Evolutionary conservation across 92 coral and sea anemone genomes (phyloP), one percentile per base, ranked within the genome.

Genomic region (Galaxea fascicularis): DNA sequence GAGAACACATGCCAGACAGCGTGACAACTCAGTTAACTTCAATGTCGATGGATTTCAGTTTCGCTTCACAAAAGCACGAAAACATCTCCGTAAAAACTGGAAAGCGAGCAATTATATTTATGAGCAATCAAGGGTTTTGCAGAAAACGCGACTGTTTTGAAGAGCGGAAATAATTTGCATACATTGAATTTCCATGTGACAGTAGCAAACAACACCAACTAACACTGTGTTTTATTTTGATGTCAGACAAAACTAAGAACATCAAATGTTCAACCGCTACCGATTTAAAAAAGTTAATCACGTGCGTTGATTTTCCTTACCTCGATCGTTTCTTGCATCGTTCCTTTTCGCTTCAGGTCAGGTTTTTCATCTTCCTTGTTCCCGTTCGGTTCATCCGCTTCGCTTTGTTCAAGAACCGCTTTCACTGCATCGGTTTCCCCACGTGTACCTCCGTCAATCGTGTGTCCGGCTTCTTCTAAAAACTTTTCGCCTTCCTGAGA

Each of bases 401-500:
- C 94, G 90, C 95, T 94, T 69, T 94, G 86, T 82, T 92, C 93
- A 56, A 88, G 80, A 35, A 92, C 98, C 28, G 86, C 94, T 82
- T 94, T 86, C 65, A 89, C 91, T 39, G 98, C 98, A 66, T 93
- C 92, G 52, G 89, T 89, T 87, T 94, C 98, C 76, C 92, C 98
- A 92, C 98, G 95, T 84, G 99, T 95, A 11, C 94, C 90, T 4
- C 98, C 95, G 62, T 94, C 98, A 20, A 78, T 84, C 20, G 90
- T 93, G 41, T 92, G 95, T 51, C 98, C 98, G 17, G 90, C 79
- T 70, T 82, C 57, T 66, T 87, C 94, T 53, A 94, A 76, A 77
- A 96, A 90, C 69, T 83, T 95, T 77, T 95, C 98, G 22, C 98
- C 98, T 82, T 96, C 98, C 98, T 96, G 76, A 28, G 39, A 74